Evolutionary conservation across 2,113 vertebrate species (phyloP).

Genomic region (Orycteropus afer): DNA sequence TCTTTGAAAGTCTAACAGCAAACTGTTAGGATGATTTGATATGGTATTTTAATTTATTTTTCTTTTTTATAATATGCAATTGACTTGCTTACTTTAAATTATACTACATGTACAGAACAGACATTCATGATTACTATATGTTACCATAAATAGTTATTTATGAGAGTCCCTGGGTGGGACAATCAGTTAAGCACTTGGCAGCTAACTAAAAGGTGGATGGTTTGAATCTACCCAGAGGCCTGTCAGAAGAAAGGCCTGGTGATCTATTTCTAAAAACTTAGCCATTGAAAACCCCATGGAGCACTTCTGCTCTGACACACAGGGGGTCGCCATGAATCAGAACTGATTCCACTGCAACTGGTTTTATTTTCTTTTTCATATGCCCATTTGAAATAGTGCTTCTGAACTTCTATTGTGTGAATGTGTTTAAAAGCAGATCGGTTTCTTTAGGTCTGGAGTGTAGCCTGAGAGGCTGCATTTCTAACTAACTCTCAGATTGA

Average conservation of each 20-base stretch:
- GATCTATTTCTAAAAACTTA: background rate
- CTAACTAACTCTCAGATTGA: background rate
- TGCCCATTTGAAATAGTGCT: background rate
- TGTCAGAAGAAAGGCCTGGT: background rate
- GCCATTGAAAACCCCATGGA: background rate
- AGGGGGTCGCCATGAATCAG: background rate
- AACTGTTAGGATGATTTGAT: slow-evolving; percentile 33
- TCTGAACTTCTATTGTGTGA: background rate
- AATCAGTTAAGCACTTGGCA: background rate
- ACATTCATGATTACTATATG: background rate
- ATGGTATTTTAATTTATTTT: slow-evolving; percentile 15
- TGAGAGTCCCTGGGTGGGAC: background rate
- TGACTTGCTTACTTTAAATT: slow-evolving; percentile 24
- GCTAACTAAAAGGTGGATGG: background rate
- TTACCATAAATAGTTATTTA: background rate
- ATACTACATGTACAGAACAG: background rate
- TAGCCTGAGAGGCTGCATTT: background rate
- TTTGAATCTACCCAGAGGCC: background rate
- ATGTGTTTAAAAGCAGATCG: slow-evolving; percentile 37
- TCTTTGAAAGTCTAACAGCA: slow-evolving; percentile 29
- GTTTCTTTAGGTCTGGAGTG: background rate
- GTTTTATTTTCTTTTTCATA: background rate
- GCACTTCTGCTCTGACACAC: background rate
- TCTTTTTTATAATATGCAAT: background rate
- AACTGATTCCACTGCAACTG: background rate